Base-by-base conservation (phyloP, 2,797 vertebrate species). In the Phalloptychus januarius region DNA sequence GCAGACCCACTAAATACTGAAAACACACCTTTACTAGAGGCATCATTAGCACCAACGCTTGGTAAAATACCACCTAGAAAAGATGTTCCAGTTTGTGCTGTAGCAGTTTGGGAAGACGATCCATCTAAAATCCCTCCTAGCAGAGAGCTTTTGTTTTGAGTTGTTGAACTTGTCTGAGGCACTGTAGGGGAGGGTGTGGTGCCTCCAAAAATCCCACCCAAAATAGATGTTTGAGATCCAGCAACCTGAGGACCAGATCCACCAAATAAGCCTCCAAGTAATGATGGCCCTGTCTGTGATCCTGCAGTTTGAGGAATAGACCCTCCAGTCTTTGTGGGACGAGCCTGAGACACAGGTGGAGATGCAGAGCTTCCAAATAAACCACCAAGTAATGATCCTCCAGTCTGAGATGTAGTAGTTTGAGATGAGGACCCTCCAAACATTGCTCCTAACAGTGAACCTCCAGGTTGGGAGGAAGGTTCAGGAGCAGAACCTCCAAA, bases 181-280 rank as follows among this genome's bases (percentile, higher is more conserved):
- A 84, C 79, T 85, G 93, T 88, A 20, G 92, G 78, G 0, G 92
- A 88, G 79, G 87, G 75, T 76, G 88, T 75, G 31, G 92, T 81
- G 79, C 89, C 89, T 77, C 96, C 93, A 85, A 95, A 96, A 86
- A 95, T 78, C 0, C 91, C 94, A 87, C 92, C 92, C 86, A 97
- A 95, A 2, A 95, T 80, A 46, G 93, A 94, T 0, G 89, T 75
- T 67, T 92, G 93, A 76, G 92, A 78, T 78, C 82, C 91, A 79
- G 72, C 71, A 74, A 84, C 69, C 65, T 91, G 89, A 28, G 91
- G 13, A 77, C 78, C 56, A 72, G 92, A 83, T 78, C 87, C 88
- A 56, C 91, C 85, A 91, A 94, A 93, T 75, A 95, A 96, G 48
- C 92, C 88, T 73, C 97, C 96, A 89, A 97, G 95, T 85, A 97